A percentile compares a stretch with the other conserved stretches of the same genome.
Conservation (phyloP, 2,888 invertebrate species). For the Trachelus stipa region DNA sequence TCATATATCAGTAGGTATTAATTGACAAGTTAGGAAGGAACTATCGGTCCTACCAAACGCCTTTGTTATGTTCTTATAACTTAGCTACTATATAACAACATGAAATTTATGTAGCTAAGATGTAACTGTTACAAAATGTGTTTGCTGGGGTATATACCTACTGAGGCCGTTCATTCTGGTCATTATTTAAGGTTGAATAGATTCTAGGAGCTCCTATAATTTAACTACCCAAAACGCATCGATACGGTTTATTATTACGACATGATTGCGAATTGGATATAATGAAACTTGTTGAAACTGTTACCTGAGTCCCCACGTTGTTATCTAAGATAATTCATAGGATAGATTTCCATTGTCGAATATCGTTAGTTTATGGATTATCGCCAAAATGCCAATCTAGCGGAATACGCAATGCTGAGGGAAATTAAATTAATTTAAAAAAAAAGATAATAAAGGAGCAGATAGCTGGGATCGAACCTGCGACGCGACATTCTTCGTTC, state of each 20-base stretch:
- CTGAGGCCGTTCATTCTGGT: background rate
- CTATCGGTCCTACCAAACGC: background rate
- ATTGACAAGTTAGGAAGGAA: background rate
- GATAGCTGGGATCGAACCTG: background rate
- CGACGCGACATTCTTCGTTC: background rate
- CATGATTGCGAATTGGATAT: slow-evolving; percentile 11
- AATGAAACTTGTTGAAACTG: slow-evolving; percentile 44
- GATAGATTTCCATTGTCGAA: background rate
- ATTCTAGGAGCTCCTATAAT: background rate
- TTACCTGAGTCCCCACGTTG: slow-evolving; percentile 47
- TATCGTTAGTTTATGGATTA: background rate
- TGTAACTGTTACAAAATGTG: background rate
- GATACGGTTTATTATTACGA: slow-evolving; percentile 6
- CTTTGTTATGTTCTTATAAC: background rate
- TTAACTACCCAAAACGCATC: slow-evolving; percentile 14
- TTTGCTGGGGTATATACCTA: background rate
- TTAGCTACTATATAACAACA: background rate
- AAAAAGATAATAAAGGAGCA: background rate
- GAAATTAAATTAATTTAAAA: background rate
- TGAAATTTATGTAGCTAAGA: background rate
- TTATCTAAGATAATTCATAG: slow-evolving; percentile 26
- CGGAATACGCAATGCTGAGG: background rate
- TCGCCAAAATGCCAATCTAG: background rate
- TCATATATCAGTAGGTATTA: background rate
- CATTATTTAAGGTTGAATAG: background rate